Conservation (phyloP, 2,113 vertebrate species). For the Carlito syrichta region DNA sequence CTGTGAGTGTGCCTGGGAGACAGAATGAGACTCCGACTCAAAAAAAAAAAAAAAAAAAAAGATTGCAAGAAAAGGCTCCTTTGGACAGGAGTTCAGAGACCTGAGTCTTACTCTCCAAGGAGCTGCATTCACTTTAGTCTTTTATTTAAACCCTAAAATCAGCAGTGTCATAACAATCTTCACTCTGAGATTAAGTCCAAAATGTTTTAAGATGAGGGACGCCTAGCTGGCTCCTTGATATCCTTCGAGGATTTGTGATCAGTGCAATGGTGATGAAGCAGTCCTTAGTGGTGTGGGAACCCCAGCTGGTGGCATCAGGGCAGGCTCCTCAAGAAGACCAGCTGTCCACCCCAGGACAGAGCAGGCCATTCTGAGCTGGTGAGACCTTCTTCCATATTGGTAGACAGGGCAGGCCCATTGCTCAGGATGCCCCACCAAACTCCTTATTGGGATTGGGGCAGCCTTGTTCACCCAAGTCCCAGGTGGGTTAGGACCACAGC, state of each 20-base stretch:
- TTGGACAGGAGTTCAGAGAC: too few species aligned
- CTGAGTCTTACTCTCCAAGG: too few species aligned
- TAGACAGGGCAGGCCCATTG: background rate
- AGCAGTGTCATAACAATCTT: background rate
- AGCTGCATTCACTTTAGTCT: background rate
- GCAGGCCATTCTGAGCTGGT: background rate
- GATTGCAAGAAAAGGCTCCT: background rate
- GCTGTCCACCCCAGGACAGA: background rate
- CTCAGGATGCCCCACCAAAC: background rate
- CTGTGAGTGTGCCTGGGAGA: too few species aligned
- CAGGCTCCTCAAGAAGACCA: background rate
- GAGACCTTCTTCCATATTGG: background rate
- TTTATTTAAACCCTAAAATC: background rate
- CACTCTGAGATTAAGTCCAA: background rate
- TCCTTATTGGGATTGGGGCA: too few species aligned
- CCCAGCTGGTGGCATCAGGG: background rate
- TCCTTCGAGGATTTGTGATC: background rate
- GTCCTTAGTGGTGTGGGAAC: too few species aligned
- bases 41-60: background rate
- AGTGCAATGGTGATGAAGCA: background rate
- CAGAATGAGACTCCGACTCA: too few species aligned
- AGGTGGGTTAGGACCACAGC: background rate
- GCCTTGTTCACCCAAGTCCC: background rate
- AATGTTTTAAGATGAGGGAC: background rate
- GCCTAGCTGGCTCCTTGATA: background rate